Base-by-base conservation (phyloP, 2,888 invertebrate genomes). In the Heliconius erato region DNA sequence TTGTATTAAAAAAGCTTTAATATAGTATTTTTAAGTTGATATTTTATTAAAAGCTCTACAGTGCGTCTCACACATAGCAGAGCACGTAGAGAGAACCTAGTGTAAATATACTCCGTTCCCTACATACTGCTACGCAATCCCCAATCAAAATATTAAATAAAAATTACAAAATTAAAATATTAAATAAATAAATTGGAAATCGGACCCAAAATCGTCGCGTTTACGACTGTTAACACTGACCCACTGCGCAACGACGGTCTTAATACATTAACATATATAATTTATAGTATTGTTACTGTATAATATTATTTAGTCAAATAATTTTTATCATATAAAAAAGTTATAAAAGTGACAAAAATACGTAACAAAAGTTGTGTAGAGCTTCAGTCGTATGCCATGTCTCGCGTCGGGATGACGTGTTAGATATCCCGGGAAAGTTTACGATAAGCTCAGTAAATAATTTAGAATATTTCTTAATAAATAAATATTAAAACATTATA, bases 351-450 rank as follows among this genome's bases (percentile, higher is more conserved):
- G 14, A 23, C 28, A 63, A 63, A 35, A n/a, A 16, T 35, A 76
- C 23, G n/a, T 4, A n/a, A 14, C 6, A 35, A n/a, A 63, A 35
- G 63, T 76, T 40, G 40, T 76, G 35, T 63, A n/a, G n/a, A 76
- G 59, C 76, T 26, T 28, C 76, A 76, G 76, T 76, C 59, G 76
- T 76, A 32, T 63, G n/a, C n/a, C 16, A 63, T 76, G 12, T 35
- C 76, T 63, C 76, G 76, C 16, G 76, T 40, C 14, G 76, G 35
- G n/a, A 76, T 26, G 76, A 63, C 76, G 76, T 59, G 59, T 26
- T 23, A 14, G 35, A 23, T 14, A 16, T 5, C 35, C 35, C n/a
- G 76, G 3, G 76, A 76, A 76, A 76, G 76, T 76, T 76, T 76
- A 76, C 76, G 63, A 63, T 63, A 63, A 59, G 7, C 76, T 54